A percentile compares a stretch with the other conserved stretches of the same genome.
phyloP scores from a whole-genome alignment of 2,113 vertebrate genomes.

The Cygnus buccinator region DNA sequence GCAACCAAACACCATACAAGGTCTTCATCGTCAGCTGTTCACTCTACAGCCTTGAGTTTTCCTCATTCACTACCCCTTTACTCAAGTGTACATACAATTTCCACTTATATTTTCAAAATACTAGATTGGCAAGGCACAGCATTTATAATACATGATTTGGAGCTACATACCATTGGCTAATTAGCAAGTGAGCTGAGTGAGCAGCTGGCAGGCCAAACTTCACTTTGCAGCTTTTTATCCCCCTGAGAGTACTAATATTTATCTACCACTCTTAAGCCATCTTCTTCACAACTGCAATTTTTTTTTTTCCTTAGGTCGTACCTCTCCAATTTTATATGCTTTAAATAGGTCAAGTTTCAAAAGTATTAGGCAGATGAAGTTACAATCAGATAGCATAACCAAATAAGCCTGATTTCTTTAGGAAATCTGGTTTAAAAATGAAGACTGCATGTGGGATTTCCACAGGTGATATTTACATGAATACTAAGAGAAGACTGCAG shows the following conservation, averaged over 20 bases:
- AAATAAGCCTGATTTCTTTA: not conserved
- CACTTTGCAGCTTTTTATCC: fast-evolving
- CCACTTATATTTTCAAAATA: not conserved
- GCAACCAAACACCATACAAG: not conserved
- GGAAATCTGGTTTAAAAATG: not conserved
- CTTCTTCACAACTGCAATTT: not conserved
- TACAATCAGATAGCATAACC: not conserved
- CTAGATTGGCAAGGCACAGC: not conserved
- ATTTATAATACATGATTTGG: not conserved
- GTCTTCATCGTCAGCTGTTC: not conserved
- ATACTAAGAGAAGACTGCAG: not conserved
- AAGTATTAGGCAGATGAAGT: not conserved
- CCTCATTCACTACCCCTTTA: not conserved
- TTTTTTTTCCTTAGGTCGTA: not conserved
- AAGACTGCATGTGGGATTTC: not conserved
- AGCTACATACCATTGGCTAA: not conserved
- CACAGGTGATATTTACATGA: not conserved
- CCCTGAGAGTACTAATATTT: not conserved
- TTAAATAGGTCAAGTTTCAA: not conserved
- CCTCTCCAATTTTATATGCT: fast-evolving
- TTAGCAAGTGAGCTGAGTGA: not conserved
- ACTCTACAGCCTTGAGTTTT: not conserved
- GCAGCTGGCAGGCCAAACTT: not conserved
- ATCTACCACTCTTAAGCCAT: fast-evolving
- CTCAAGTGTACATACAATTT: not conserved